phyloP scores from a whole-genome alignment of 92 coral and sea anemone genomes.

The Phenganax subtilis region DNA sequence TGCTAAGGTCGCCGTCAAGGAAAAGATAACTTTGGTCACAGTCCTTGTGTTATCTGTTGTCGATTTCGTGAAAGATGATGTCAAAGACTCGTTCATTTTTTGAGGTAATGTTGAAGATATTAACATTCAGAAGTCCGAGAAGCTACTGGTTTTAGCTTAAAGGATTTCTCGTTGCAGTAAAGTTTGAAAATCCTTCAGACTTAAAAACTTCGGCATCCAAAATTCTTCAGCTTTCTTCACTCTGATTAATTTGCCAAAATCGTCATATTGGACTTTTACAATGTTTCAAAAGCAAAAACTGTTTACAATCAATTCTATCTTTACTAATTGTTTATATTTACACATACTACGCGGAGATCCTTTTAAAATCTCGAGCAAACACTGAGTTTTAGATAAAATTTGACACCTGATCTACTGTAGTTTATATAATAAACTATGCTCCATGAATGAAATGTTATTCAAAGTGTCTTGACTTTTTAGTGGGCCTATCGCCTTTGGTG shows the following conservation, averaged over 20 bases:
- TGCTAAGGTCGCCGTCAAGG: slow-evolving; percentile 33
- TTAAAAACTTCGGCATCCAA: no score
- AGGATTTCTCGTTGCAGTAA: background rate
- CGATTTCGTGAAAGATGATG: background rate
- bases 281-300: no score
- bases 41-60: slow-evolving; percentile 4
- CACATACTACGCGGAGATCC: no score
- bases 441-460: background rate
- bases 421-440: background rate
- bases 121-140: background rate
- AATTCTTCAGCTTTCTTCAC: no score
- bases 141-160: background rate
- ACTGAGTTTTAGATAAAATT: no score
- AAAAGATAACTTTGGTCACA: slow-evolving; percentile 28
- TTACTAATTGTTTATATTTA: no score
- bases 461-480: background rate
- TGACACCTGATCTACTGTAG: background rate
- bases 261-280: no score
- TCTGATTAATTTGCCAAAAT: no score
- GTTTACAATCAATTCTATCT: no score
- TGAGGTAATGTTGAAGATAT: background rate
- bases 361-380: no score
- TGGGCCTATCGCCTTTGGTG: background rate
- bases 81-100: slow-evolving; percentile 1
- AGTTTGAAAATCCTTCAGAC: no score